Percentiles rank a stretch among this genome's conserved stretches.
phyloP scores from a whole-genome alignment of 2,113 vertebrate species.

The Bucco capensis region DNA sequence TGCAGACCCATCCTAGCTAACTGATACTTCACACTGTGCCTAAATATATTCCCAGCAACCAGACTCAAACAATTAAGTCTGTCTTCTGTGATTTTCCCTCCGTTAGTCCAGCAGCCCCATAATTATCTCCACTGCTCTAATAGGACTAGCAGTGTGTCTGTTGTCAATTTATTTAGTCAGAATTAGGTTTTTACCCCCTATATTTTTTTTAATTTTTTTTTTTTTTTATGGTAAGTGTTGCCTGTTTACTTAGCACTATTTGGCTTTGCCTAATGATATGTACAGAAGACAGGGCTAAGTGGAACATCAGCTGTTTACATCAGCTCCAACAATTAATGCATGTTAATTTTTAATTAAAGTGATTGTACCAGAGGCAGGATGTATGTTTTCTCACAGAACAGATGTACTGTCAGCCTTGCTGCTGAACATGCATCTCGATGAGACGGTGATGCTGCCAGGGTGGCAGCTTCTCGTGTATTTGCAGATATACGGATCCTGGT shows the following conservation, averaged over 20 bases:
- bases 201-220: constrained; percentile 74
- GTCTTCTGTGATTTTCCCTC: constrained; percentile 69
- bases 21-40: constrained; percentile 57
- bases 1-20: not conserved
- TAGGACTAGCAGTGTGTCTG: constrained; percentile 58
- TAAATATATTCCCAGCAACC: constrained; percentile 60
- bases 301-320: constrained; percentile 96
- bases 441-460: constrained; percentile 75
- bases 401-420: constrained; percentile 84
- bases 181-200: too few relatives aligned
- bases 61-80: constrained; percentile 72
- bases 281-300: constrained; percentile 92
- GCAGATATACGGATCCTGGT: constrained; percentile 49
- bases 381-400: constrained; percentile 87
- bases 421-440: constrained; percentile 77
- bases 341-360: constrained; percentile 98
- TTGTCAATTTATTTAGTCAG: constrained; percentile 76
- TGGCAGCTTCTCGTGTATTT: constrained; percentile 55
- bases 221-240: constrained; percentile 64
- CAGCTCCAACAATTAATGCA: constrained; percentile 96
- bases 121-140: constrained; percentile 70
- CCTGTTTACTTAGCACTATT: constrained; percentile 84
- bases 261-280: constrained; percentile 85
- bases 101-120: constrained; percentile 63
- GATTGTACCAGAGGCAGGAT: constrained; percentile 90